These are phyloP conservation scores for Epistrophe grossulariae DNA, from an alignment of 2,888 invertebrate species.

Conservation along the genomic window DNA sequence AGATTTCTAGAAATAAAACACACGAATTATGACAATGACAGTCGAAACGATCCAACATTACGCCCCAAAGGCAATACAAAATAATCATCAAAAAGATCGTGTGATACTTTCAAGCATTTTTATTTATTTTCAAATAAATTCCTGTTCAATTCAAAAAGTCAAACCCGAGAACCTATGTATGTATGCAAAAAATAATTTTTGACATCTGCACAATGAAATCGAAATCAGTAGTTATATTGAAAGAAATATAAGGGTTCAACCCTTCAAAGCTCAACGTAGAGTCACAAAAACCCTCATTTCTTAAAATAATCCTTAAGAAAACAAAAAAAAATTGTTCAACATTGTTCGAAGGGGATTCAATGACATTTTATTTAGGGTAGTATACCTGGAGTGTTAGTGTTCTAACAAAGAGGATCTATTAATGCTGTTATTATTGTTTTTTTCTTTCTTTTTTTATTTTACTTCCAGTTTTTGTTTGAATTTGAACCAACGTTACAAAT, in stretches of 20 bases:
- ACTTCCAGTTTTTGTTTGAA: background rate
- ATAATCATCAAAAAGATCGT: background rate
- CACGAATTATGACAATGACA: too few species aligned
- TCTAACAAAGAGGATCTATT: background rate
- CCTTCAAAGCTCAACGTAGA: background rate
- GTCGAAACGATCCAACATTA: too few species aligned
- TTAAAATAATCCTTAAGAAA: slow-evolving; percentile 2
- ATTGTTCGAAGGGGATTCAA: background rate
- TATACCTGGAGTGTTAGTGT: background rate
- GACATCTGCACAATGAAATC: background rate
- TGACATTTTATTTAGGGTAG: background rate
- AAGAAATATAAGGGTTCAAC: background rate
- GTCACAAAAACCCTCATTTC: background rate
- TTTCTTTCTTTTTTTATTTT: background rate
- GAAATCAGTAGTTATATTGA: background rate
- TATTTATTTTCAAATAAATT: background rate
- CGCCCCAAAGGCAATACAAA: background rate
- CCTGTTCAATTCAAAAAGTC: background rate
- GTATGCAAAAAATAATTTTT: background rate
- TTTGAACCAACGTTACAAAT: background rate
- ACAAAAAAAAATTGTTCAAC: background rate
- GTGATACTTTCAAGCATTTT: background rate
- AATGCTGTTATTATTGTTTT: background rate
- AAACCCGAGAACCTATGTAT: background rate
- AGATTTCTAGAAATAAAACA: too few species aligned